Conservation (phyloP, 2,888 invertebrate genomes). For the Anoplius nigerrimus region DNA sequence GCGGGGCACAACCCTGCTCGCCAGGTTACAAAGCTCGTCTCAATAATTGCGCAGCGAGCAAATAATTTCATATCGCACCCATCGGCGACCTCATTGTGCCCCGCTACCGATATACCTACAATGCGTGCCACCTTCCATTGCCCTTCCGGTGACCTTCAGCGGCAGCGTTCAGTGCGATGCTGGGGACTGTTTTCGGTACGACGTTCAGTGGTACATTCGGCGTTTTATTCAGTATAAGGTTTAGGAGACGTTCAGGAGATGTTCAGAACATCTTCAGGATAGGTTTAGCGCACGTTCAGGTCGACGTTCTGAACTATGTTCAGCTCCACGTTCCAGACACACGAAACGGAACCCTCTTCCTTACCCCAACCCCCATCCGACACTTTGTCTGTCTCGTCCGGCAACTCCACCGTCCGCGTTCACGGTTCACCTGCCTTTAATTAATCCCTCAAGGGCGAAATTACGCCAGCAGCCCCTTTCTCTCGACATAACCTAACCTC, state of each 20-base stretch:
- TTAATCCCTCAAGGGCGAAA: constrained; percentile 51
- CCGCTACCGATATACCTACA: constrained; percentile 9
- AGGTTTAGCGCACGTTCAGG: too few relatives aligned
- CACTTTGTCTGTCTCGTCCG: constrained; percentile 30
- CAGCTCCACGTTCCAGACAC: too few relatives aligned
- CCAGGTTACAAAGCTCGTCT: constrained; percentile 50
- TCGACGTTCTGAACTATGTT: too few relatives aligned
- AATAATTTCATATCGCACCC: constrained; percentile 51
- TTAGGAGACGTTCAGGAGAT: too few relatives aligned
- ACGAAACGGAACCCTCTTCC: too few relatives aligned
- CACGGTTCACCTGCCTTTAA: constrained; percentile 45
- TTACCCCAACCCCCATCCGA: constrained; percentile 24
- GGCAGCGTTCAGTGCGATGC: too few relatives aligned
- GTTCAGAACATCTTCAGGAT: too few relatives aligned
- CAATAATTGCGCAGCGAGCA: constrained; percentile 58
- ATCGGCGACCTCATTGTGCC: constrained; percentile 18
- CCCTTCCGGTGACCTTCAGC: constrained; percentile 15
- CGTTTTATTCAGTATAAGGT: too few relatives aligned
- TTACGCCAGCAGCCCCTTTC: constrained; percentile 13
- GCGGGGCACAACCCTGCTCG: constrained; percentile 45
- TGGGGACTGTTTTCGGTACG: too few relatives aligned
- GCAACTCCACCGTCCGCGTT: constrained; percentile 40
- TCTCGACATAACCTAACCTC: too few relatives aligned
- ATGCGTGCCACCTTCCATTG: constrained; percentile 33
- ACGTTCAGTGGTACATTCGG: too few relatives aligned